Evolutionary conservation across 2,888 invertebrate genomes (phyloP).

Genomic region (Serripes groenlandicus): DNA sequence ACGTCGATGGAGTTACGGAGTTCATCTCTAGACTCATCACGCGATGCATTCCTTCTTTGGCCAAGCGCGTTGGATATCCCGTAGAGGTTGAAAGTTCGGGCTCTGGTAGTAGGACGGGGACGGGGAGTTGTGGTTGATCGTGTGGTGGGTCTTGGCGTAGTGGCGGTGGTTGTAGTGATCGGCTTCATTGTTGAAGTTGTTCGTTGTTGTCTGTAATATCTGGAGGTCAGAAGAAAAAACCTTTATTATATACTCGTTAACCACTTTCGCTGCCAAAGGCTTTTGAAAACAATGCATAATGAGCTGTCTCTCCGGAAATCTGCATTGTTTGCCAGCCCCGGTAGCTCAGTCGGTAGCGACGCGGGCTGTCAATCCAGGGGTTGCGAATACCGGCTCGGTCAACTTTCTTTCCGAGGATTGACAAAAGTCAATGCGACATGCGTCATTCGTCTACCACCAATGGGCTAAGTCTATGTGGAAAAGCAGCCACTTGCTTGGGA

Average conservation of each 20-base stretch:
- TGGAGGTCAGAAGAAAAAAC: not conserved
- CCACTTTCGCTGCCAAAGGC: too few species aligned
- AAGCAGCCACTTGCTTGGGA: too few species aligned
- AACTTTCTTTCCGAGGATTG: too few species aligned
- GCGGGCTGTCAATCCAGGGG: too few species aligned
- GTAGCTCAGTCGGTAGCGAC: too few species aligned
- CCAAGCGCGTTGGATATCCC: not conserved
- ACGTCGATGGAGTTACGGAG: not conserved
- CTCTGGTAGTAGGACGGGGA: not conserved
- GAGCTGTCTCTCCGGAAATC: too few species aligned
- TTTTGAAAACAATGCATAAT: too few species aligned
- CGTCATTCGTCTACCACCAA: too few species aligned
- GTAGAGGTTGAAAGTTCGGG: not conserved
- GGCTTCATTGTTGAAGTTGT: conserved; percentile 1
- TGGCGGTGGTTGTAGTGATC: not conserved
- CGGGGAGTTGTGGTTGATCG: not conserved
- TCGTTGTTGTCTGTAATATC: conserved; percentile 10
- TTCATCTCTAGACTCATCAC: not conserved
- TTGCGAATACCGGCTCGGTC: too few species aligned
- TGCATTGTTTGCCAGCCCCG: too few species aligned
- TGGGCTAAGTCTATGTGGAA: too few species aligned
- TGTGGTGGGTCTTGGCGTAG: not conserved
- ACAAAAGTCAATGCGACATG: too few species aligned
- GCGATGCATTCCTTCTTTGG: not conserved
- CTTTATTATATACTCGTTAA: not conserved